Evolutionary conservation across 2,113 vertebrate genomes (phyloP).

Genomic region (Emydocephalus ijimae): DNA sequence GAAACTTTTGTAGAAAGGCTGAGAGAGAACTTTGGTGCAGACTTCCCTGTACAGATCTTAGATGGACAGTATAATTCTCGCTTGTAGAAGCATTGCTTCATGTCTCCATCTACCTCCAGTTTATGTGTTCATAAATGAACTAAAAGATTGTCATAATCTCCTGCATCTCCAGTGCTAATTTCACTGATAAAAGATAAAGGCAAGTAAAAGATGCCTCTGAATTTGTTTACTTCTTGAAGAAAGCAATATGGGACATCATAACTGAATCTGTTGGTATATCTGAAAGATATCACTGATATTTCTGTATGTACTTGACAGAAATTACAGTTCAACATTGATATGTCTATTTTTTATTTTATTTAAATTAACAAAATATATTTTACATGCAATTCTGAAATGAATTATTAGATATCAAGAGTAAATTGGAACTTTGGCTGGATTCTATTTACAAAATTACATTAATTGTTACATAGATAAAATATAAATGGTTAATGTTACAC

Average conservation of each 20-base stretch:
- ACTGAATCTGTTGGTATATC: background rate
- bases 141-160: background rate
- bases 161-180: background rate
- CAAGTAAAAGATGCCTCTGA: background rate
- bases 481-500: conserved; percentile 66
- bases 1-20: background rate
- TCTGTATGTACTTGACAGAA: conserved; percentile 10
- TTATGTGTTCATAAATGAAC: background rate
- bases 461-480: conserved; percentile 48
- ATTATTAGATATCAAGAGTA: conserved; percentile 34
- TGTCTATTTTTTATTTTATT: conserved; percentile 65
- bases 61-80: background rate
- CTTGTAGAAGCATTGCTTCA: background rate
- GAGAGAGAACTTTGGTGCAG: no score
- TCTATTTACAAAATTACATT: conserved; percentile 40
- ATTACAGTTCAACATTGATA: conserved; percentile 39
- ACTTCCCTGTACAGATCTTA: background rate
- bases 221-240: background rate
- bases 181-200: background rate
- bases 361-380: conserved; percentile 71
- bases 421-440: conserved; percentile 37
- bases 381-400: conserved; percentile 47
- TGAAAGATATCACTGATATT: background rate
- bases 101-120: background rate
- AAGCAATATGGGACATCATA: background rate